A percentile compares a stretch with the other conserved stretches of the same genome.
Evolutionary conservation across 2,113 vertebrate genomes (phyloP).

Genomic region (Anoura caudifer): DNA sequence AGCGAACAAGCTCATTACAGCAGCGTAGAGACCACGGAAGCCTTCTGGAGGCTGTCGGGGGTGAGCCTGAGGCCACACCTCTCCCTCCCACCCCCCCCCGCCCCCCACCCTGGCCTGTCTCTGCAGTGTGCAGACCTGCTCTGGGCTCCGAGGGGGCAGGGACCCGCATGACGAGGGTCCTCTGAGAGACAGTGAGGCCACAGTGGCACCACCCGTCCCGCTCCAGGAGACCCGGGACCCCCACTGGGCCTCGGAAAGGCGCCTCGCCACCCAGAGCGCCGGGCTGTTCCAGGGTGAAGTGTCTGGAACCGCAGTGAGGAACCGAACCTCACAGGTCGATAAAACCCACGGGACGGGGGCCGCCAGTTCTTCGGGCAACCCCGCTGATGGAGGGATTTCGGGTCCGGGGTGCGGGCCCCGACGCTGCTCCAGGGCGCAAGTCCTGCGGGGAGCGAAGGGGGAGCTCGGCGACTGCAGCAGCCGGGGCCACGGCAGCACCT

Average conservation of each 20-base stretch:
- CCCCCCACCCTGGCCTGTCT: no score
- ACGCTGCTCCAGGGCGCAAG: no score
- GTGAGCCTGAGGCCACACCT: no score
- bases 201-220: background rate
- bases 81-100: no score
- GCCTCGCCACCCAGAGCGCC: background rate
- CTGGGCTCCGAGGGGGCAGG: no score
- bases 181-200: background rate
- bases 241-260: background rate
- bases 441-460: no score
- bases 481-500: fast-evolving
- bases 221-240: background rate
- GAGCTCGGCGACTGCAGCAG: background rate
- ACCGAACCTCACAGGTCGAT: background rate
- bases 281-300: background rate
- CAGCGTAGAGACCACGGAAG: fast-evolving
- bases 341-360: background rate
- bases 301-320: background rate
- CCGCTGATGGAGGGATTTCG: background rate
- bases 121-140: no score
- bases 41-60: no score
- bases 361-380: background rate
- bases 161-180: background rate
- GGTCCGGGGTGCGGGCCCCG: background rate
- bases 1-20: no score